Conservation (phyloP, 2,888 invertebrate genomes). For the Cantharis flavilabris region DNA sequence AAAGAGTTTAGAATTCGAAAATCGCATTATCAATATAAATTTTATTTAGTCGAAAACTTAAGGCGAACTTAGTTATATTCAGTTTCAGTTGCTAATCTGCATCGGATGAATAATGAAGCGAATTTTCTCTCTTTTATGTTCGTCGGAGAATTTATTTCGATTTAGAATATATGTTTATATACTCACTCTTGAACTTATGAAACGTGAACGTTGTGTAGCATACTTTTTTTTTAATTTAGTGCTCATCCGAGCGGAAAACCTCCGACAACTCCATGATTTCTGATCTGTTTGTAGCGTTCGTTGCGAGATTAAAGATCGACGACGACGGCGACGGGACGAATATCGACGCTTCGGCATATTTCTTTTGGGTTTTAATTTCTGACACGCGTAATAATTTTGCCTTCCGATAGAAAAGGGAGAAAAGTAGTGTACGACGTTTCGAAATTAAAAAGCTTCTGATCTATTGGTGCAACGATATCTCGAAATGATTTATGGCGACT, state of each 20-base stretch:
- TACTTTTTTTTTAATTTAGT: neutral
- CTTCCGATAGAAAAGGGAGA: conserved; percentile 10
- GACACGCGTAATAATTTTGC: conserved; percentile 18
- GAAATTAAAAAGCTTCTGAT: conserved; percentile 42
- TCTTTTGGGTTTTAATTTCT: conserved; percentile 22
- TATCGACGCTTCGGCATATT: conserved; percentile 37
- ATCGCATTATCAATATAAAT: conserved; percentile 2
- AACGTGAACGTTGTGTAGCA: neutral
- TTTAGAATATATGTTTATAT: neutral
- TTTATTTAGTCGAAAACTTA: conserved; percentile 6
- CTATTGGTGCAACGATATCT: conserved; percentile 48
- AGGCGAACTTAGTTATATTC: conserved; percentile 5
- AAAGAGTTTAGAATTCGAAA: neutral
- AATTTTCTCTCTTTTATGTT: neutral
- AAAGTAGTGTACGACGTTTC: conserved; percentile 16
- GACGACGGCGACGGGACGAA: conserved; percentile 27
- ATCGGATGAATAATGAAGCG: neutral
- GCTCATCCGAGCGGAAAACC: conserved; percentile 1
- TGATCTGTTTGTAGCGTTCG: conserved; percentile 34
- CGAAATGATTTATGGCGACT: conserved; percentile 51
- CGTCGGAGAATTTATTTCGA: neutral
- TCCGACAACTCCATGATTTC: conserved; percentile 42
- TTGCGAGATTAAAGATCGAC: conserved; percentile 18
- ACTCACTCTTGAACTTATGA: neutral
- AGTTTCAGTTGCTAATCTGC: neutral